Conservation (phyloP, 2,888 invertebrate genomes). For the Chromoteleia sp. region DNA sequence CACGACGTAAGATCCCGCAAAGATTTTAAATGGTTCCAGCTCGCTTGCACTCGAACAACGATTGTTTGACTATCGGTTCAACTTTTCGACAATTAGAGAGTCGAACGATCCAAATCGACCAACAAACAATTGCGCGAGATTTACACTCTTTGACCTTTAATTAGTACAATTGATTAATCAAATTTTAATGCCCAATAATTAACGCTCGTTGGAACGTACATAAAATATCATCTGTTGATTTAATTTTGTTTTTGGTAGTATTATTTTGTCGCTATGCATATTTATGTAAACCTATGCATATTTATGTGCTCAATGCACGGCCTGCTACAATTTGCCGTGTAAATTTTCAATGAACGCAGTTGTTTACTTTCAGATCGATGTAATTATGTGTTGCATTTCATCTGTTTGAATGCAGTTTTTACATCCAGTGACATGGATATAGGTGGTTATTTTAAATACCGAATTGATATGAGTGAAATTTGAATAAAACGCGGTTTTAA, state of each 20-base stretch:
- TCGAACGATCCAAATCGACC: not conserved
- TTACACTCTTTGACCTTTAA: slow-evolving; percentile 4
- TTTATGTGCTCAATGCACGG: slow-evolving; percentile 26
- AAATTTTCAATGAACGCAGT: slow-evolving; percentile 22
- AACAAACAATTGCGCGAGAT: not conserved
- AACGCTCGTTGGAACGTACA: not conserved
- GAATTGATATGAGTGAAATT: not conserved
- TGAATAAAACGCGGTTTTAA: not conserved
- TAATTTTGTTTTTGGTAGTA: slow-evolving; percentile 7
- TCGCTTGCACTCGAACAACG: not conserved
- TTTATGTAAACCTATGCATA: slow-evolving; percentile 39
- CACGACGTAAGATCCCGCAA: slow-evolving; percentile 24
- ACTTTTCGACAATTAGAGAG: slow-evolving; percentile 3
- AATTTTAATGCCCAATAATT: slow-evolving; percentile 4
- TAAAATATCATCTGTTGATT: slow-evolving; percentile 14
- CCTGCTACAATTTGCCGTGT: slow-evolving; percentile 10
- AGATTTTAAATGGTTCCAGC: slow-evolving; percentile 14
- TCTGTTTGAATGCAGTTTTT: slow-evolving; percentile 12
- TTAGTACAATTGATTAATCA: not conserved
- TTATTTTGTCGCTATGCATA: slow-evolving; percentile 19
- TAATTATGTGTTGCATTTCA: slow-evolving; percentile 33
- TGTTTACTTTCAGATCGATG: slow-evolving; percentile 36
- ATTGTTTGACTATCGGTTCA: not conserved
- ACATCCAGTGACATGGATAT: slow-evolving; percentile 4
- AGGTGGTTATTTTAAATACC: not conserved